These are phyloP conservation scores for Brachionus koreanus DNA, from an alignment of 1,140 invertebrate genomes.

Conservation along the genomic window DNA sequence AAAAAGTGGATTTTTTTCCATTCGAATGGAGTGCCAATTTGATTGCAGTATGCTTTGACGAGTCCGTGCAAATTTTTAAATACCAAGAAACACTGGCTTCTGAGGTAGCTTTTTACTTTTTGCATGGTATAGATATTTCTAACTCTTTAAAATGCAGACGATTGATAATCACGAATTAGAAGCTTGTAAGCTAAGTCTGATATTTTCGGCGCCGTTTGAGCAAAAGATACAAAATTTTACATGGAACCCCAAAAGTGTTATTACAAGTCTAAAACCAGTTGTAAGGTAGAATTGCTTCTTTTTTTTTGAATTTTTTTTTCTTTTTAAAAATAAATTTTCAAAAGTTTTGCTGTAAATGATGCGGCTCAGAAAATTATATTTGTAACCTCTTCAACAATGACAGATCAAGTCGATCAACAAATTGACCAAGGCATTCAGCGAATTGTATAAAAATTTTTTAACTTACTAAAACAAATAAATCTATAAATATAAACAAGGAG, in stretches of 20 bases:
- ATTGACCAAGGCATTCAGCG: not conserved
- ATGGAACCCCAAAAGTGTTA: conserved; percentile 14
- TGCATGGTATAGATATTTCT: not conserved
- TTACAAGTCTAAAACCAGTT: conserved; percentile 22
- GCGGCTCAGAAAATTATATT: not conserved
- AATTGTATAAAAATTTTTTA: not conserved
- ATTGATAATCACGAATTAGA: not conserved
- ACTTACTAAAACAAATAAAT: no score
- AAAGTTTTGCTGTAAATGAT: not conserved
- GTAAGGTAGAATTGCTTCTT: not conserved
- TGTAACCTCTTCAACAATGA: not conserved
- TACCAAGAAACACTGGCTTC: not conserved
- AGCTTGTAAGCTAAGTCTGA: not conserved
- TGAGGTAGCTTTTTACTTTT: not conserved
- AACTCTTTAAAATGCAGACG: not conserved
- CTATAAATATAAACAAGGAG: not conserved
- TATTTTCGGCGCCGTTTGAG: not conserved
- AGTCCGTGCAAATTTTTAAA: not conserved
- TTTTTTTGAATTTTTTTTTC: not conserved
- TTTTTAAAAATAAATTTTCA: not conserved
- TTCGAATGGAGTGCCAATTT: conserved; percentile 37
- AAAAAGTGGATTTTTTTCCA: conserved; percentile 28
- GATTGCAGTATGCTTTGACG: not conserved
- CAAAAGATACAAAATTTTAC: conserved; percentile 18
- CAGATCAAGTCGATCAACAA: not conserved